Percentiles rank a stretch among this genome's conserved stretches.
These are phyloP conservation scores for Vulpes lagopus DNA, from an alignment of 2,113 vertebrate genomes.

Conservation along the genomic window DNA sequence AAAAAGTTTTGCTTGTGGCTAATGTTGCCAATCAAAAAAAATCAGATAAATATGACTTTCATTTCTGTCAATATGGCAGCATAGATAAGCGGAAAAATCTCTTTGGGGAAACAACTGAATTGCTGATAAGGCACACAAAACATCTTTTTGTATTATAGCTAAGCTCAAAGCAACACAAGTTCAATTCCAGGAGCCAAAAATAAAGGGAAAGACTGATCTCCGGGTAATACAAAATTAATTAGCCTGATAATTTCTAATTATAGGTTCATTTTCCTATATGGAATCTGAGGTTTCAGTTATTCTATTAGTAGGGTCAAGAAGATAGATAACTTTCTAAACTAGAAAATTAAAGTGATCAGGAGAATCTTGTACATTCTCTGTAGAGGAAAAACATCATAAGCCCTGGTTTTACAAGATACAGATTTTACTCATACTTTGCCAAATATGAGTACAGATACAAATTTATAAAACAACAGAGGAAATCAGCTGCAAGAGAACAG, in stretches of 20 bases:
- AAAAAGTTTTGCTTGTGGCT: neutral
- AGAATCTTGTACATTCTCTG: neutral
- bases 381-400: neutral
- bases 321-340: neutral
- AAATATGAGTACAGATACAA: neutral
- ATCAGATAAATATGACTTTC: neutral
- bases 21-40: neutral
- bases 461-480: conserved; percentile 9
- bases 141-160: neutral
- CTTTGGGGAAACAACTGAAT: neutral
- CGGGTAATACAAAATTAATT: neutral
- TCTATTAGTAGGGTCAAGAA: neutral
- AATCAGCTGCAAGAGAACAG: neutral
- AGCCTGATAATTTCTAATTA: neutral
- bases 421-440: neutral
- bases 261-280: neutral
- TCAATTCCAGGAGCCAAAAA: neutral
- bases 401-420: neutral
- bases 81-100: neutral
- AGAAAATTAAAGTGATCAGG: neutral
- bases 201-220: neutral
- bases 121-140: neutral
- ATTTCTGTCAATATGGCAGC: neutral
- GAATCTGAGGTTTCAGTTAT: neutral
- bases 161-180: neutral